phyloP scores from a whole-genome alignment of 2,797 vertebrate species.

The Lepilemur ruficaudatus region DNA sequence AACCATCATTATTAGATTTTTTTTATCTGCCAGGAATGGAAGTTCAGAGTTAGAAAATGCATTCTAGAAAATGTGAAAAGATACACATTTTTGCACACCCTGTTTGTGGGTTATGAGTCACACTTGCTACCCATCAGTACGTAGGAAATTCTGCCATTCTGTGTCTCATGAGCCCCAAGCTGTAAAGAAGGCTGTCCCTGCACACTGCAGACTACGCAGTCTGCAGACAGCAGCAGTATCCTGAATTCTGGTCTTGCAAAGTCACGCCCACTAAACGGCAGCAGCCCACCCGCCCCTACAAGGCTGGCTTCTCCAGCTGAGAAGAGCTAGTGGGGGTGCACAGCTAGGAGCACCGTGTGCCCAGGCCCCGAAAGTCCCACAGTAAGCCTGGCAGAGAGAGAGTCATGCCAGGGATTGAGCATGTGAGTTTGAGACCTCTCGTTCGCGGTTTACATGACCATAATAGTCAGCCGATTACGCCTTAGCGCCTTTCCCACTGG shows the following conservation, averaged over 20 bases:
- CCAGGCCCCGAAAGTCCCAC: not conserved
- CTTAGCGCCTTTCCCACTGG: not conserved
- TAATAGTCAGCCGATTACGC: not conserved
- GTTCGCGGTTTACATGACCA: rapidly evolving
- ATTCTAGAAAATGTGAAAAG: not conserved
- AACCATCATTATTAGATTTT: not conserved
- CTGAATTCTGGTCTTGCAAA: not conserved
- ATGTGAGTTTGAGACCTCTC: not conserved
- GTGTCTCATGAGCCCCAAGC: not conserved
- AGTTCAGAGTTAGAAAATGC: not conserved
- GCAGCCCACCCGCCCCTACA: rapidly evolving
- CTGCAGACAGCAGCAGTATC: not conserved
- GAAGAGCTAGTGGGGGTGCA: not conserved
- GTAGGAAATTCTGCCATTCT: not conserved
- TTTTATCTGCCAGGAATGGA: rapidly evolving
- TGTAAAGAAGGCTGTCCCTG: not conserved
- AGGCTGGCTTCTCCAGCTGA: not conserved
- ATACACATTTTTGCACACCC: not conserved
- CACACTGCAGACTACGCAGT: rapidly evolving
- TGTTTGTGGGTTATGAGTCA: not conserved
- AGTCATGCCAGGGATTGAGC: rapidly evolving
- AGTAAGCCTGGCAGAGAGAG: rapidly evolving
- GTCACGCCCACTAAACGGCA: rapidly evolving
- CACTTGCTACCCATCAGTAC: not conserved
- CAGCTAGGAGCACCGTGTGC: rapidly evolving